Conservation (phyloP, 1,140 invertebrate genomes). For the Ditylenchus dipsaci region DNA sequence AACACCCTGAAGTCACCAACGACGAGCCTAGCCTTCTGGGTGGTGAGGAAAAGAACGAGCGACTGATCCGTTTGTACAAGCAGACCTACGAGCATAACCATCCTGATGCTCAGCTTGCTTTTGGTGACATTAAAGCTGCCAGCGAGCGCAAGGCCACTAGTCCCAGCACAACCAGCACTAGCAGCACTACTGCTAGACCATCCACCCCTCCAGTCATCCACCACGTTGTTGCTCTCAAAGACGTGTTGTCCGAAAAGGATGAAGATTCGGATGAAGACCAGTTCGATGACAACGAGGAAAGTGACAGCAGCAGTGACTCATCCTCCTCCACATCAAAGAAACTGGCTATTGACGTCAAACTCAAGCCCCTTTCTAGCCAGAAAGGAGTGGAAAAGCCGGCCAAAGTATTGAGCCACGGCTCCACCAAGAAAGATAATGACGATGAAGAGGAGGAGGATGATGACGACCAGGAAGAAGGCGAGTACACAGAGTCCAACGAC, state of each 20-base stretch:
- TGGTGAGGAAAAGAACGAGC: slow-evolving; percentile 63
- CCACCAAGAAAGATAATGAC: neutral
- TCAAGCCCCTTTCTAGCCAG: neutral
- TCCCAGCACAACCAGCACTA: slow-evolving; percentile 1
- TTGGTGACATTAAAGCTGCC: slow-evolving; percentile 10
- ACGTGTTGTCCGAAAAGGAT: slow-evolving; percentile 32
- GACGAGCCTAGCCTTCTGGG: slow-evolving; percentile 20
- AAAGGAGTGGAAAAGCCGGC: slow-evolving; percentile 20
- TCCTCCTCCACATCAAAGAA: slow-evolving; percentile 8
- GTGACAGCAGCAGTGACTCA: slow-evolving; percentile 20
- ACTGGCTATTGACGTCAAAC: neutral
- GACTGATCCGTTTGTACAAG: slow-evolving; percentile 51
- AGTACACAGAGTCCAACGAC: slow-evolving; percentile 37
- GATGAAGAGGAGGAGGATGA: slow-evolving; percentile 19
- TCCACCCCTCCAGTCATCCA: neutral
- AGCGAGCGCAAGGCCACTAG: slow-evolving; percentile 25
- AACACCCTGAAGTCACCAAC: slow-evolving; percentile 51
- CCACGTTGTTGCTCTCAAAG: slow-evolving; percentile 28
- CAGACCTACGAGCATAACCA: slow-evolving; percentile 45
- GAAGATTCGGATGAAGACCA: slow-evolving; percentile 49
- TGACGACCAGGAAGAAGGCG: slow-evolving; percentile 36
- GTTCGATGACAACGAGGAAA: slow-evolving; percentile 51
- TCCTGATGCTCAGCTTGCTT: slow-evolving; percentile 17
- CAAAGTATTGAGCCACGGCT: slow-evolving; percentile 21
- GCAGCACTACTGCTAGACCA: neutral